Base-by-base conservation (phyloP, 2,797 vertebrate species). In the Gorsachius magnificus region DNA sequence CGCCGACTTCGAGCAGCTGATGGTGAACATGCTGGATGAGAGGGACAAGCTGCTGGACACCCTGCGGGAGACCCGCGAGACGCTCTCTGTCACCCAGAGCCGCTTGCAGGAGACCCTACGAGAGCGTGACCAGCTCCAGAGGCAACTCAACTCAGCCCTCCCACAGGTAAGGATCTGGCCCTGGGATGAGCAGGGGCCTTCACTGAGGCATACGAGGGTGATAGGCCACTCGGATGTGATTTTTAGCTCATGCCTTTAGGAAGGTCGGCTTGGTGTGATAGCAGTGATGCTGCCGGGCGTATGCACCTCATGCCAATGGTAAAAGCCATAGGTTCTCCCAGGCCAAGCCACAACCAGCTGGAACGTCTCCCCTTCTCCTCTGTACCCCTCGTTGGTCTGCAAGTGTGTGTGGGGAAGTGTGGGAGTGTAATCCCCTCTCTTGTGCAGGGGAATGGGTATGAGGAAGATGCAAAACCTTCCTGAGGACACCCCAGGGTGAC, bases 1-100 rank as follows among this genome's bases (percentile, higher is more conserved):
- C 24, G 98, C 99, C 83, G 99, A 99, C 98, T 99, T 99, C 13
- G 99, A 99, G 98, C 99, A 99, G 98, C 98, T 99, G 97, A 99
- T 99, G 99, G 99, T 99, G 97, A 99, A 99, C 98, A 99, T 99
- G 99, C 97, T 99, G 98, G 99, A 99, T 17, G 99, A 99, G 98
- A 98, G 99, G 95, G 99, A 99, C 98, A 99, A 99, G 98, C 98
- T 99, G 94, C 98, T 99, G 96, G 99, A 99, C 97, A 99, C 99
- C 26, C 98, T 99, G 81, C 98, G 99, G 66, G 99, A 99, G 98
- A 99, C 99, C 16, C 99, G 99, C 11, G 99, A 99, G 97, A 99
- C 98, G 6, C 98, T 99, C n/a, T 98, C 98, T 33, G 98, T 98
- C 92, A 99, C 99, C 26, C 99, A 99, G 98, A 98, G 98, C 91